Evolutionary conservation across 2,888 invertebrate genomes (phyloP).

Genomic region (Bellardia bayeri): DNA sequence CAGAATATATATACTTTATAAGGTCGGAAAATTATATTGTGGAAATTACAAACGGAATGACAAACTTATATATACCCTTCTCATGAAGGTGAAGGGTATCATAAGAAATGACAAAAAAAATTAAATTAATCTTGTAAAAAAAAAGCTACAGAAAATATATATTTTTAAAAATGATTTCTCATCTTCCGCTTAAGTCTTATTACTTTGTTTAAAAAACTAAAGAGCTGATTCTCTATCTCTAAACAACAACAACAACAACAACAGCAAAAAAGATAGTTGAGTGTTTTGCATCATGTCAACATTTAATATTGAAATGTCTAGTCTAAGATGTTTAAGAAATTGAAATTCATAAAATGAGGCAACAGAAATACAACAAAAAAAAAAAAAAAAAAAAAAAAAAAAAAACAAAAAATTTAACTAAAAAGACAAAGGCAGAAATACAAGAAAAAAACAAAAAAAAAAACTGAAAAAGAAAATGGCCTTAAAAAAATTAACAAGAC

Average conservation of each 20-base stretch:
- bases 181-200: background rate
- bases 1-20: too few species aligned
- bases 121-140: slow-evolving; percentile 9
- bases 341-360: slow-evolving; percentile 6
- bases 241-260: background rate
- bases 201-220: slow-evolving; percentile 9
- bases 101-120: background rate
- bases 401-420: slow-evolving; percentile 1
- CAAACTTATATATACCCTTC: too few species aligned
- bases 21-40: too few species aligned
- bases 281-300: slow-evolving; percentile 60
- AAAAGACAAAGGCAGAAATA: slow-evolving; percentile 28
- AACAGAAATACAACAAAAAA: background rate
- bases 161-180: background rate
- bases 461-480: background rate
- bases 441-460: background rate
- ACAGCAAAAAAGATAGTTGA: slow-evolving; percentile 24
- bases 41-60: too few species aligned
- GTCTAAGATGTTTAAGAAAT: slow-evolving; percentile 30
- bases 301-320: slow-evolving; percentile 60
- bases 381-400: background rate
- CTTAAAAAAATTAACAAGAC: slow-evolving; percentile 25
- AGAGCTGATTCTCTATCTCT: background rate
- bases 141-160: background rate
- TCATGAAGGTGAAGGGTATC: too few species aligned